These are phyloP conservation scores for Lagodon rhomboides DNA, from an alignment of 2,797 vertebrate genomes.

Conservation along the genomic window DNA sequence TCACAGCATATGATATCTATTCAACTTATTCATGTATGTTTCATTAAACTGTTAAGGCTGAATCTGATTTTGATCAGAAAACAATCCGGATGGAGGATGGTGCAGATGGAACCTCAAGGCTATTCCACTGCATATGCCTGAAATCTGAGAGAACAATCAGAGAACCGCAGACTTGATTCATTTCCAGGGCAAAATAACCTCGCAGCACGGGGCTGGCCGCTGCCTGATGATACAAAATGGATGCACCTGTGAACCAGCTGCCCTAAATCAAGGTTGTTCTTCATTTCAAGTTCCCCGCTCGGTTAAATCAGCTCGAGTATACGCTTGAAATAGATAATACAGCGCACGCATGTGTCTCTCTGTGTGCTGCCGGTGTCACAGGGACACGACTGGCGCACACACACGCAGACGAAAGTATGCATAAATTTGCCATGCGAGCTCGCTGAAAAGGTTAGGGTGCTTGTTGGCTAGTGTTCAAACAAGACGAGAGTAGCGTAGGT, in stretches of 20 bases:
- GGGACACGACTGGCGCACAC: background rate
- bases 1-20: background rate
- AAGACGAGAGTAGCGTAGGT: constrained; percentile 40
- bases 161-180: constrained; percentile 27
- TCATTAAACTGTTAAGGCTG: background rate
- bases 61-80: constrained; percentile 20
- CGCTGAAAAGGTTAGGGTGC: constrained; percentile 31
- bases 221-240: constrained; percentile 46
- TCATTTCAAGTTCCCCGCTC: constrained; percentile 2
- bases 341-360: background rate
- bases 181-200: constrained; percentile 44
- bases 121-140: constrained; percentile 12
- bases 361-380: background rate
- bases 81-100: constrained; percentile 1
- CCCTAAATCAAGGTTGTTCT: constrained; percentile 40
- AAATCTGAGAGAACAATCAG: constrained; percentile 36
- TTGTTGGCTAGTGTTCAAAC: constrained; percentile 43
- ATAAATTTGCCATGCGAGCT: constrained; percentile 12
- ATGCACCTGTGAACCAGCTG: constrained; percentile 54
- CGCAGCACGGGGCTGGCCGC: constrained; percentile 18
- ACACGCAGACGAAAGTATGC: constrained; percentile 18
- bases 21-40: background rate
- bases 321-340: constrained; percentile 20
- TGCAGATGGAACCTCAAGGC: constrained; percentile 25
- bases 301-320: constrained; percentile 13